Evolutionary conservation across 2,113 vertebrate genomes (phyloP), one percentile per base, ranked within the genome.

Genomic region (Ellobius talpinus): DNA sequence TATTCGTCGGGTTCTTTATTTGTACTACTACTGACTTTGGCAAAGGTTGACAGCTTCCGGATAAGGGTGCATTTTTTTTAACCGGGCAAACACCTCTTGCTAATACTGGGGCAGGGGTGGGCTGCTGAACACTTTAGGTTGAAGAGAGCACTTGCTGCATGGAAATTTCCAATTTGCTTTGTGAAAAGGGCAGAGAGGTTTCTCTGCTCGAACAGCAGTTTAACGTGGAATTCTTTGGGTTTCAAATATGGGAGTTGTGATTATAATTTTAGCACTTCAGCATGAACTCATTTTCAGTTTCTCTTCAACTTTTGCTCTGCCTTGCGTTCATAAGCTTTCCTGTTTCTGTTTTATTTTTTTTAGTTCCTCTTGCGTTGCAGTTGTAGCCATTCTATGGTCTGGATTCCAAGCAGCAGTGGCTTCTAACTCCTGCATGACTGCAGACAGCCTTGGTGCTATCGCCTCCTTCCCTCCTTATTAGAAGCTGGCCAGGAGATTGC

Each of bases 241-340:
- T 72, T 88, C 31, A 42, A 68, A 76, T 63, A 61, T 9, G n/a
- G 11, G 87, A 89, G 7, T 33, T 33, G 58, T 36, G 29, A 52
- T 21, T 88, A 39, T 88, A 58, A 73, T 58, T 58, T 89, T 89
- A 74, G 50, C n/a, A 1, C n/a, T 52, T 89, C 70, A 76, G 87
- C 72, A 21, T 76, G 52, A 89, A 89, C 55, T 73, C 55, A 61
- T 76, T 88, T 89, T 89, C 70, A 73, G 66, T 88, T 88, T 88
- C 86, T 73, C 86, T 55, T 73, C 47, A 88, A 39, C 16, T 13
- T 85, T 84, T 79, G 55, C 45, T 31, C 90, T 39, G 52, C 36
- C 55, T 33, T n/a, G 3, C 21, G 52, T 21, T 76, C 19, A 61
- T 2, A 65, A n/a, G 4, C 36, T 86, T 70, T 74, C 68, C 87